A percentile compares a stretch with the other conserved stretches of the same genome.
These are phyloP conservation scores for Trachythela sp. DNA, from an alignment of 64 coral and sea anemone species.

Conservation along the genomic window DNA sequence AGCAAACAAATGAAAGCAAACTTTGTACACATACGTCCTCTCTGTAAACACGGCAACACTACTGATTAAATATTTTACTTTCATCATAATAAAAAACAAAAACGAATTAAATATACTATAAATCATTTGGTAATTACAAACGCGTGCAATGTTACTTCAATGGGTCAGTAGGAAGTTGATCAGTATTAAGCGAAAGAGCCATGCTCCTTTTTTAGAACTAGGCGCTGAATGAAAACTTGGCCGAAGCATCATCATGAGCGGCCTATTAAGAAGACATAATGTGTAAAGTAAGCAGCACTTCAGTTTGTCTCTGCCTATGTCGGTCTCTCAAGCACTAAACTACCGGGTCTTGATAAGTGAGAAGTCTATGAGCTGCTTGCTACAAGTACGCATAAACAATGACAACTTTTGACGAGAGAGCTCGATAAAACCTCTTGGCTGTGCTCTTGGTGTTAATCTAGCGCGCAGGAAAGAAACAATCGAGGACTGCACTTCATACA, in stretches of 20 bases:
- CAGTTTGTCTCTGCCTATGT: not conserved
- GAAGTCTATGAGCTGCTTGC: not conserved
- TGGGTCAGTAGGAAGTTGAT: not conserved
- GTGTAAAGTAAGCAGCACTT: constrained; percentile 1
- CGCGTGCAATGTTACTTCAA: not conserved
- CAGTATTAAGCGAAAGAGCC: not conserved
- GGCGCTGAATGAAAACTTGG: not conserved
- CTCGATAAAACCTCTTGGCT: not conserved
- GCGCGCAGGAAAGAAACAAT: not conserved
- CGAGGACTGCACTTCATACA: not conserved
- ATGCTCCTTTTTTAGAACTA: no score
- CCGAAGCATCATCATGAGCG: not conserved
- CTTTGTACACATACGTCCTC: not conserved
- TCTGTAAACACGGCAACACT: not conserved
- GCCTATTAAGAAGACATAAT: not conserved
- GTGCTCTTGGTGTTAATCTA: not conserved
- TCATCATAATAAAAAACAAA: constrained; percentile 6
- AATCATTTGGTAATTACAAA: not conserved
- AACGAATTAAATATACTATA: not conserved
- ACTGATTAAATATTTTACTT: constrained; percentile 6
- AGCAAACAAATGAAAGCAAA: not conserved
- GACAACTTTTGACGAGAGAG: not conserved
- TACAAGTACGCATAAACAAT: not conserved
- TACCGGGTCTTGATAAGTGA: not conserved
- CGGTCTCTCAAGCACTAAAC: not conserved